Percentiles rank a stretch among this genome's conserved stretches.
Evolutionary conservation across 1,140 invertebrate genomes (phyloP).

Genomic region (Euborellia annulipes): DNA sequence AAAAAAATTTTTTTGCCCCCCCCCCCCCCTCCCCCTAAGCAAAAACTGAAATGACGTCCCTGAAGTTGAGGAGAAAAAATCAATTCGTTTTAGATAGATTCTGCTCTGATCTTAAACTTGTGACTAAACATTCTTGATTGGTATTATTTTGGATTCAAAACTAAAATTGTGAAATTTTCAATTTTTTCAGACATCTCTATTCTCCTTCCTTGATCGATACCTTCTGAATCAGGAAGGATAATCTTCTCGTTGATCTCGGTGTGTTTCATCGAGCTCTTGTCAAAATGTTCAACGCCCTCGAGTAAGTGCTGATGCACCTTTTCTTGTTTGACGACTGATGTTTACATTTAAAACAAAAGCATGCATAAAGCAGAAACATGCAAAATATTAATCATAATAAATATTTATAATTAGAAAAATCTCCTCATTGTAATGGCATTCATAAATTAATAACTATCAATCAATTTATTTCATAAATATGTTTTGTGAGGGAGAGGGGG

Average conservation of each 20-base stretch:
- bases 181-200: background rate
- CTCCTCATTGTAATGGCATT: too few relatives aligned
- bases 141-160: too few relatives aligned
- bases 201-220: slow-evolving; percentile 23
- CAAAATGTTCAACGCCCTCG: slow-evolving; percentile 52
- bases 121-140: too few relatives aligned
- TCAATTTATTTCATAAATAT: too few relatives aligned
- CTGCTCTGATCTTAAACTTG: too few relatives aligned
- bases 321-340: slow-evolving; percentile 45
- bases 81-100: background rate
- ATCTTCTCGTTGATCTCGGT: slow-evolving; percentile 60
- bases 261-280: slow-evolving; percentile 55
- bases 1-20: too few relatives aligned
- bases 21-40: too few relatives aligned
- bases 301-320: slow-evolving; percentile 49
- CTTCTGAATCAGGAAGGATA: slow-evolving; percentile 54
- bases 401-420: slow-evolving; percentile 14
- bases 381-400: slow-evolving; percentile 10
- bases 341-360: slow-evolving; percentile 16
- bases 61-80: background rate
- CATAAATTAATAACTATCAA: too few relatives aligned
- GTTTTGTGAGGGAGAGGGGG: too few relatives aligned
- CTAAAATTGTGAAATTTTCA: background rate
- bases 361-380: slow-evolving; percentile 15
- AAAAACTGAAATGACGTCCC: too few relatives aligned